These are phyloP conservation scores for Drosophila macrospina DNA, from an alignment of 2,888 invertebrate species.

Conservation along the genomic window DNA sequence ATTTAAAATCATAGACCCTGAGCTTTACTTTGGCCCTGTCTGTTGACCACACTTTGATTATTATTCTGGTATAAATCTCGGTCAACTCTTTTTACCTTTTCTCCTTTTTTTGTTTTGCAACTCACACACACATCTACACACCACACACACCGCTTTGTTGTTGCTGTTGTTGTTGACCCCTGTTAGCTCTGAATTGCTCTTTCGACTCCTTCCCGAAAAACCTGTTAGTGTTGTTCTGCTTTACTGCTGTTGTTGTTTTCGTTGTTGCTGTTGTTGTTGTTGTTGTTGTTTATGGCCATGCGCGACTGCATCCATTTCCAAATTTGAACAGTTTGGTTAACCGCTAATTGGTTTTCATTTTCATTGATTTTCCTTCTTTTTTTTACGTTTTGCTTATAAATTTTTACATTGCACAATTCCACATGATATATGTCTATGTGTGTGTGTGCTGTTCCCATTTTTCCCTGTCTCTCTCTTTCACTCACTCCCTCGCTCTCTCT, in stretches of 20 bases:
- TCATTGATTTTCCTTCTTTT: constrained; percentile 71
- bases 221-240: constrained; percentile 25
- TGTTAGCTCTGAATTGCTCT: constrained; percentile 21
- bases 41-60: constrained; percentile 59
- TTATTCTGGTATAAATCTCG: constrained; percentile 61
- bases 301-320: constrained; percentile 78
- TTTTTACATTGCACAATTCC: constrained; percentile 18
- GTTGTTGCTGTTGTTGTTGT: constrained; percentile 52
- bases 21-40: constrained; percentile 21
- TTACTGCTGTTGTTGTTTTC: constrained; percentile 32
- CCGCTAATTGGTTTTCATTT: constrained; percentile 80
- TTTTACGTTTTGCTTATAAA: constrained; percentile 43
- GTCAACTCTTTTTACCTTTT: constrained; percentile 53
- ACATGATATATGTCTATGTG: constrained; percentile 19
- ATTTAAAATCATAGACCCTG: constrained; percentile 39
- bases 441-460: constrained; percentile 4
- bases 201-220: constrained; percentile 23
- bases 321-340: constrained; percentile 80
- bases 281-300: constrained; percentile 68
- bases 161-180: constrained; percentile 28
- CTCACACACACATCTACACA: background rate
- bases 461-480: constrained; percentile 1
- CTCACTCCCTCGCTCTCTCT: constrained; percentile 2
- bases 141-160: background rate
- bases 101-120: too few relatives aligned